Evolutionary conservation across 2,888 invertebrate species (phyloP).

Genomic region (Drosophila macrospina): DNA sequence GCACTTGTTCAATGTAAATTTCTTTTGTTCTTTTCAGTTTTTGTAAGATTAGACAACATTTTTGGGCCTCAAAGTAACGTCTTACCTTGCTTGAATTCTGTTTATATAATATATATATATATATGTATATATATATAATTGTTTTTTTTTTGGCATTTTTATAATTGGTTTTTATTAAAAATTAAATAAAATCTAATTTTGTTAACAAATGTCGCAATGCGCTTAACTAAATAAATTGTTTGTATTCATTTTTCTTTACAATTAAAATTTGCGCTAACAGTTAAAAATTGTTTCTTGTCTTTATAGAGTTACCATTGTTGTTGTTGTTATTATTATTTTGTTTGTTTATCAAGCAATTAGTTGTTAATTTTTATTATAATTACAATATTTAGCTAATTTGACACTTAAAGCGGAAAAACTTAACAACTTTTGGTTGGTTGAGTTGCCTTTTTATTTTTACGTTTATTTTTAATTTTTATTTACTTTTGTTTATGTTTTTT

Average conservation of each 20-base stretch:
- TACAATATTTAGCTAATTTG: conserved; percentile 80
- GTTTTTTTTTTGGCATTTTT: conserved; percentile 37
- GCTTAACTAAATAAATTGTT: conserved; percentile 62
- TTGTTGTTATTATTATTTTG: not conserved
- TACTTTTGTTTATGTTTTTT: conserved; percentile 17
- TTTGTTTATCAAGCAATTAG: conserved; percentile 59
- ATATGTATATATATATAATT: too few species aligned
- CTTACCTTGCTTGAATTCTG: conserved; percentile 47
- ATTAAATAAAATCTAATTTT: conserved; percentile 73
- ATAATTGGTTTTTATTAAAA: conserved; percentile 59
- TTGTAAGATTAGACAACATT: conserved; percentile 61
- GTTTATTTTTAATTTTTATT: conserved; percentile 36
- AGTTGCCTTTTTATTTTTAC: conserved; percentile 54
- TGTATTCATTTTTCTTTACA: conserved; percentile 51
- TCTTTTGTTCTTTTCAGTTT: conserved; percentile 5
- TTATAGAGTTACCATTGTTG: conserved; percentile 29
- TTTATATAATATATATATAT: conserved; percentile 25
- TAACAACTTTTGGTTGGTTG: conserved; percentile 74
- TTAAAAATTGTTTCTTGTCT: conserved; percentile 70
- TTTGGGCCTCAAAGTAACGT: conserved; percentile 59
- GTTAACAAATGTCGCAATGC: conserved; percentile 72
- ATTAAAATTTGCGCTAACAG: conserved; percentile 81
- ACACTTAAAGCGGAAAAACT: conserved; percentile 82
- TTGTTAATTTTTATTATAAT: conserved; percentile 57
- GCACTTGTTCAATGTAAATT: conserved; percentile 13